Percentiles rank a stretch among this genome's conserved stretches.
phyloP scores from a whole-genome alignment of 2,113 vertebrate genomes.

The Forbesichthys agassizii region DNA sequence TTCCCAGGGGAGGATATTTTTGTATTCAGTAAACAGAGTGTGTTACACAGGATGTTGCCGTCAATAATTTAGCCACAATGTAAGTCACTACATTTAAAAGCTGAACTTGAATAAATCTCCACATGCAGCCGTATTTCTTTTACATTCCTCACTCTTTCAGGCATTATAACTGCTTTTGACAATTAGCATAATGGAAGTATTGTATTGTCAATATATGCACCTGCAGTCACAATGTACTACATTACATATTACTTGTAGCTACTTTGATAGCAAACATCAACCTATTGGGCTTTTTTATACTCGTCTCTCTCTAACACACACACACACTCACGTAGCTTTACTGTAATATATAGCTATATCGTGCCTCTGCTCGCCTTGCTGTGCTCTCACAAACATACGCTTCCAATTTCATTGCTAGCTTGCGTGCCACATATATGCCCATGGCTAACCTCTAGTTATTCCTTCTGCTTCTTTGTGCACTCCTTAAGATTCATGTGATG shows the following conservation, averaged over 20 bases:
- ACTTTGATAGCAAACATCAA: background rate
- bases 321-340: conserved; percentile 2
- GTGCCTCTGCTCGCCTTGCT: background rate
- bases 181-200: too few relatives aligned
- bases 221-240: too few relatives aligned
- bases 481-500: background rate
- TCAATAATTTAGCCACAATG: too few relatives aligned
- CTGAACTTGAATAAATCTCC: too few relatives aligned
- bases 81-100: too few relatives aligned
- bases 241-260: too few relatives aligned
- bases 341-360: background rate
- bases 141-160: too few relatives aligned
- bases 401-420: conserved; percentile 13
- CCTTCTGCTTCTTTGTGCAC: background rate
- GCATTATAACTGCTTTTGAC: too few relatives aligned
- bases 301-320: background rate
- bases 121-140: too few relatives aligned
- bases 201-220: too few relatives aligned
- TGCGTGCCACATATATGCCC: background rate
- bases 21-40: conserved; percentile 59
- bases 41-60: conserved; percentile 49
- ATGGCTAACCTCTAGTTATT: conserved; percentile 1
- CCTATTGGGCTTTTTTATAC: background rate
- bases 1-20: conserved; percentile 70
- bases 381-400: conserved; percentile 14